A percentile compares a stretch with the other conserved stretches of the same genome.
Conservation (phyloP, 2,888 invertebrate species). For the Taenaris catops region DNA sequence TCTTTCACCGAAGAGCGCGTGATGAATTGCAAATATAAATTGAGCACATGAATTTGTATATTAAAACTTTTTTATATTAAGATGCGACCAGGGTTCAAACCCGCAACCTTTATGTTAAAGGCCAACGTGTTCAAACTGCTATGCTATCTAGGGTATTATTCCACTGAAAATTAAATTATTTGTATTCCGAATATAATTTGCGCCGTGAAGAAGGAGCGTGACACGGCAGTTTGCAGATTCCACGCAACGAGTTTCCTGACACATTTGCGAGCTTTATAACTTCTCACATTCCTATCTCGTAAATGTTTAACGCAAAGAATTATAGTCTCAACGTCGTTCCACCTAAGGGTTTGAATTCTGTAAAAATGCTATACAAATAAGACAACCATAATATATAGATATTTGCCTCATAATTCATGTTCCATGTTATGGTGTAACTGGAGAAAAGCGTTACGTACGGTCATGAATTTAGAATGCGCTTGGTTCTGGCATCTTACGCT, state of each 20-base stretch:
- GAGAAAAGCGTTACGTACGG: slow-evolving; percentile 7
- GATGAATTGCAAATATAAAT: too few relatives aligned
- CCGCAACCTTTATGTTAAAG: too few relatives aligned
- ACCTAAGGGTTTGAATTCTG: slow-evolving; percentile 3
- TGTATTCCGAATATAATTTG: slow-evolving; percentile 15
- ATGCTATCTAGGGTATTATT: too few relatives aligned
- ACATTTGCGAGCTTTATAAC: slow-evolving; percentile 21
- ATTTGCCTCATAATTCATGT: slow-evolving; percentile 10
- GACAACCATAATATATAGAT: slow-evolving; percentile 1
- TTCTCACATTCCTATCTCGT: slow-evolving; percentile 5
- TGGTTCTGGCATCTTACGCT: slow-evolving; percentile 2
- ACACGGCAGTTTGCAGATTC: slow-evolving; percentile 19
- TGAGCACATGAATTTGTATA: too few relatives aligned
- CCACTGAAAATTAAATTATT: too few relatives aligned
- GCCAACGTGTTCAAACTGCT: too few relatives aligned
- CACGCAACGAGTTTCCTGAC: slow-evolving; percentile 18
- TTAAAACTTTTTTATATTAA: too few relatives aligned
- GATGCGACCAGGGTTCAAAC: too few relatives aligned
- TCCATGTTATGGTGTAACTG: slow-evolving; percentile 8
- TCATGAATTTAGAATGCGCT: slow-evolving; percentile 8
- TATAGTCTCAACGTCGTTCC: neutral
- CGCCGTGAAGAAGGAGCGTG: slow-evolving; percentile 12
- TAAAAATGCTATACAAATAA: neutral
- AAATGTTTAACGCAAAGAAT: neutral
- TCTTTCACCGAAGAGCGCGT: too few relatives aligned